Evolutionary conservation across 2,113 vertebrate genomes (phyloP).

Genomic region (Heterochromis multidens): DNA sequence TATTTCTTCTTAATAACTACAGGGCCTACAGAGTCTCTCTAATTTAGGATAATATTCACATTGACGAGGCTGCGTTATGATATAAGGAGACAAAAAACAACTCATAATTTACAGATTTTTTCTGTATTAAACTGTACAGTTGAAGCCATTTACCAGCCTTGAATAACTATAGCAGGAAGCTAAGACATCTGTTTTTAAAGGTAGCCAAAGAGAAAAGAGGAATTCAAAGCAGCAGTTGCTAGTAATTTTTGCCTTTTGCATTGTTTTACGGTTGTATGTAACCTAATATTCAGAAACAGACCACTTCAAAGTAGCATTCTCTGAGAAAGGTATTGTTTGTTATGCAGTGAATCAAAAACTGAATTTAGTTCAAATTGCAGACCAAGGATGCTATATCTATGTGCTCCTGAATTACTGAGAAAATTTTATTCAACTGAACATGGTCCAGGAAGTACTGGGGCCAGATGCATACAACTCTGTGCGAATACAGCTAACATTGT

Average conservation of each 20-base stretch:
- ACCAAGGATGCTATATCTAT: background rate
- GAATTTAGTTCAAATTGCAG: background rate
- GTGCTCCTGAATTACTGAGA: background rate
- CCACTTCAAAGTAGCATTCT: background rate
- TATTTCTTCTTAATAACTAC: constrained; percentile 28
- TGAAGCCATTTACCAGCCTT: background rate
- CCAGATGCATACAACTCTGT: background rate
- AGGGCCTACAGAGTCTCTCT: background rate
- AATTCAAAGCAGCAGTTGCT: background rate
- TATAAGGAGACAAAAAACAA: background rate
- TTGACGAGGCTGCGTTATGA: background rate
- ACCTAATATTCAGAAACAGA: constrained; percentile 7
- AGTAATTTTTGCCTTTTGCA: background rate
- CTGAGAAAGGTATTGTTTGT: background rate
- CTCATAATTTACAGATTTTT: background rate
- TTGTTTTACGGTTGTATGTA: background rate
- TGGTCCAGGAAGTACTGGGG: background rate
- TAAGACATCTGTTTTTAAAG: background rate
- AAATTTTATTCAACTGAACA: background rate
- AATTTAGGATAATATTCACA: background rate
- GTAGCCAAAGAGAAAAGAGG: background rate
- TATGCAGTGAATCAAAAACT: background rate
- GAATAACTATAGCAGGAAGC: background rate
- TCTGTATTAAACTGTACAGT: background rate
- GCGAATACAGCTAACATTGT: background rate